phyloP scores from a whole-genome alignment of 2,113 vertebrate genomes.

The Bubo bubo region DNA sequence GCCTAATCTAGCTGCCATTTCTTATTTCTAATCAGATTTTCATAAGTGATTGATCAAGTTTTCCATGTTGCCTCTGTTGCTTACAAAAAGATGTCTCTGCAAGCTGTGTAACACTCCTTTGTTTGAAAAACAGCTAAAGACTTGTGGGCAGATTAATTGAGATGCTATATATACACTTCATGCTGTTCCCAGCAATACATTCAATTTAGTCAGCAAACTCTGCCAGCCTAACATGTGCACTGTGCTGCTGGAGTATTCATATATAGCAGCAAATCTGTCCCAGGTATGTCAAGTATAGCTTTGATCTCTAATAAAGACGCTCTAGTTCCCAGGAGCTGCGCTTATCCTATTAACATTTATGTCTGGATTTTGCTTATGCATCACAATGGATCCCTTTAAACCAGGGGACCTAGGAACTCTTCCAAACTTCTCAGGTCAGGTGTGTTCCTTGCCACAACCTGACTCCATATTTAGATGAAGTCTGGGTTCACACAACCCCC shows the following conservation, averaged over 20 bases:
- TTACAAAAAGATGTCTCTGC: background rate
- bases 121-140: background rate
- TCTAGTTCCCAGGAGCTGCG: background rate
- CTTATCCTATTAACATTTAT: slow-evolving; percentile 49
- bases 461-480: background rate
- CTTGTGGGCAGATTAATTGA: background rate
- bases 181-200: background rate
- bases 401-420: background rate
- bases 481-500: background rate
- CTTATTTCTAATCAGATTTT: background rate
- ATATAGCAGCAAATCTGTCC: slow-evolving; percentile 32
- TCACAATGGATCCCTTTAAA: slow-evolving; percentile 14
- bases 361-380: slow-evolving; percentile 39
- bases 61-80: background rate
- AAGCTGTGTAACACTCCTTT: background rate
- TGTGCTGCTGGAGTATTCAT: background rate
- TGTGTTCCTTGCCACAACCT: background rate
- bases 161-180: background rate
- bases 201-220: background rate
- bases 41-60: background rate
- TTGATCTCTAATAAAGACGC: slow-evolving; percentile 29
- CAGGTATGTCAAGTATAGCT: background rate
- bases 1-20: background rate
- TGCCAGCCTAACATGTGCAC: background rate
- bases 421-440: background rate